Evolutionary conservation across 2,888 invertebrate genomes (phyloP).

Genomic region (Polydrusus cervinus): DNA sequence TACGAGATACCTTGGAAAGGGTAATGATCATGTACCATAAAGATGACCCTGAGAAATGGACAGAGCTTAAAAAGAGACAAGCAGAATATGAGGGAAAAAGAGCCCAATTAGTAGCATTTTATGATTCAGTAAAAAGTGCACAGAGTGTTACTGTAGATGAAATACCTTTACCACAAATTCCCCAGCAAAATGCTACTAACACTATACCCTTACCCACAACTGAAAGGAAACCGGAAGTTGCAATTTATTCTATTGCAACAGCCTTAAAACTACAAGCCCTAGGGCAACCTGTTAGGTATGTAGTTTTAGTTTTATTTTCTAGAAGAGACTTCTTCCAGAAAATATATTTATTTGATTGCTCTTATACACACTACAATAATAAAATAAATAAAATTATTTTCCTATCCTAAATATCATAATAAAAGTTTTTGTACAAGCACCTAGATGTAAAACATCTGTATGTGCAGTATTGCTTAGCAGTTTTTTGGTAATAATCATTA

Average conservation of each 20-base stretch:
- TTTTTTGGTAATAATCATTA: no score
- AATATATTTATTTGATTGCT: no score
- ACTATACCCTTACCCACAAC: conserved; percentile 68
- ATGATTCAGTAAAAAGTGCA: conserved; percentile 95
- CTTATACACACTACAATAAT: no score
- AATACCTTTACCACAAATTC: conserved; percentile 90
- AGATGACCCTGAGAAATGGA: conserved; percentile 96
- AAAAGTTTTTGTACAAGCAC: no score
- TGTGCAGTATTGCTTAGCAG: no score
- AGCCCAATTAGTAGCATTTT: conserved; percentile 91
- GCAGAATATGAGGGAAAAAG: conserved; percentile 94
- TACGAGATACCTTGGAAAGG: conserved; percentile 95
- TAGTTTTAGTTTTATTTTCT: no score
- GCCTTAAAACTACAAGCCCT: conserved; percentile 70
- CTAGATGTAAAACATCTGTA: no score
- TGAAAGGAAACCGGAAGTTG: conserved; percentile 69
- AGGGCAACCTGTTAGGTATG: conserved; percentile 56
- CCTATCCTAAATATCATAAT: no score
- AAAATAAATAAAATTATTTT: no score
- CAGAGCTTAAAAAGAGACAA: conserved; percentile 91
- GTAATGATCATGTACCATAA: conserved; percentile 97
- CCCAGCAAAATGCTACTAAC: conserved; percentile 68
- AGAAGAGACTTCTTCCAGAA: no score
- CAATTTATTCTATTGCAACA: conserved; percentile 71
- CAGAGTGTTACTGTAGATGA: conserved; percentile 96